Conservation (phyloP, 2,797 vertebrate species). For the Crenuchus spilurus region DNA sequence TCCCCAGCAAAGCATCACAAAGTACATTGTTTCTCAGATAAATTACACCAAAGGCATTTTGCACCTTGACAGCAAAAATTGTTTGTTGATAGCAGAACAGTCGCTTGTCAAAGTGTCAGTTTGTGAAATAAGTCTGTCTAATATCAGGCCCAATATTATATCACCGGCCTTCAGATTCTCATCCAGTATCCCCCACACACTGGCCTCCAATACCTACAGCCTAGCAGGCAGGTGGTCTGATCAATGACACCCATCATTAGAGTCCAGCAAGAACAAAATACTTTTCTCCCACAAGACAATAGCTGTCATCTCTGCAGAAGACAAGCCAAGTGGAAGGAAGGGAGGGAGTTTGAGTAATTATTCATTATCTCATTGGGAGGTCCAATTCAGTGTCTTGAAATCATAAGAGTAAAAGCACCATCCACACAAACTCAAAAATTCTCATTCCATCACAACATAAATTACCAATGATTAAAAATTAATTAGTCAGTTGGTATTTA, state of each 20-base stretch:
- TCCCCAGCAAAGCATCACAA: not conserved
- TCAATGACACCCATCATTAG: constrained; percentile 50
- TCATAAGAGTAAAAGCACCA: not conserved
- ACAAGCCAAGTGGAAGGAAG: constrained; percentile 20
- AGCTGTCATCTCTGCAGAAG: constrained; percentile 36
- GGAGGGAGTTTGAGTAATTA: constrained; percentile 27
- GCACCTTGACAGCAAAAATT: constrained; percentile 9
- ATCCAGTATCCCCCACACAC: constrained; percentile 15
- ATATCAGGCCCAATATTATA: constrained; percentile 26
- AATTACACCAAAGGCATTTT: constrained; percentile 4
- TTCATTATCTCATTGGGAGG: constrained; percentile 25
- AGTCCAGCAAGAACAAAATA: constrained; percentile 36
- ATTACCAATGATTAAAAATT: constrained; percentile 37
- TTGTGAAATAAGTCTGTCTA: constrained; percentile 23
- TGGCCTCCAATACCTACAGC: constrained; percentile 26
- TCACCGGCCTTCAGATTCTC: constrained; percentile 19
- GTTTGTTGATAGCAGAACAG: not conserved
- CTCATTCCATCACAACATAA: constrained; percentile 24
- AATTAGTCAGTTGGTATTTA: constrained; percentile 27
- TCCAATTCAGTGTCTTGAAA: constrained; percentile 28
- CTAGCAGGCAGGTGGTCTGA: constrained; percentile 46
- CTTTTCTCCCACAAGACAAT: constrained; percentile 31
- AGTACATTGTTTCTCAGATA: not conserved
- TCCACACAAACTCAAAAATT: not conserved
- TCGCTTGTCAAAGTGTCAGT: constrained; percentile 22